phyloP scores from a whole-genome alignment of 2,888 invertebrate genomes.

The Linnaemya vulpina region DNA sequence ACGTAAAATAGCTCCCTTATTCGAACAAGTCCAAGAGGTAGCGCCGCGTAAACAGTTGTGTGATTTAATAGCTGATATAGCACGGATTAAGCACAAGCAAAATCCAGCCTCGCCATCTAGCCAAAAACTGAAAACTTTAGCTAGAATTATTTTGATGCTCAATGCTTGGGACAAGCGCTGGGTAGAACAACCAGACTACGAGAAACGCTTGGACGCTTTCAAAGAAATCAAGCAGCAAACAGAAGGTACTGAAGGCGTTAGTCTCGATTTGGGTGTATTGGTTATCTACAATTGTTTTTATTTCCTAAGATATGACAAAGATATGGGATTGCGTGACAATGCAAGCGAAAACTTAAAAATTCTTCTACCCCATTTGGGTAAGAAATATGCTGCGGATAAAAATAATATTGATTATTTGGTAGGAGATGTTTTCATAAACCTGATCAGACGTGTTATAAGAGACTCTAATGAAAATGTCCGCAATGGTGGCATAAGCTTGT shows the following conservation, averaged over 20 bases:
- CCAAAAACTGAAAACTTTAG: slow-evolving; percentile 82
- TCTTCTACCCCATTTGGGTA: slow-evolving; percentile 86
- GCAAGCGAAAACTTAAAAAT: slow-evolving; percentile 89
- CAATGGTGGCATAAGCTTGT: slow-evolving; percentile 90
- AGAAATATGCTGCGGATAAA: slow-evolving; percentile 83
- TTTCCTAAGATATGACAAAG: slow-evolving; percentile 90
- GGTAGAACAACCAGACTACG: slow-evolving; percentile 97
- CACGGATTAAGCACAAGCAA: slow-evolving; percentile 81
- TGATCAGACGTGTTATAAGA: slow-evolving; percentile 87
- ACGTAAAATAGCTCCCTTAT: slow-evolving; percentile 88
- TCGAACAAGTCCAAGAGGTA: slow-evolving; percentile 87
- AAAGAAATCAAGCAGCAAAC: slow-evolving; percentile 85
- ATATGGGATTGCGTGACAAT: slow-evolving; percentile 91
- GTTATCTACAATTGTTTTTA: slow-evolving; percentile 93
- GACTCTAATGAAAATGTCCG: slow-evolving; percentile 88
- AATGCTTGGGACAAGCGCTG: slow-evolving; percentile 94
- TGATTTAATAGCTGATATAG: slow-evolving; percentile 86
- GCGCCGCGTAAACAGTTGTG: slow-evolving; percentile 88
- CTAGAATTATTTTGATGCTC: slow-evolving; percentile 86
- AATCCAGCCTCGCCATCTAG: slow-evolving; percentile 42
- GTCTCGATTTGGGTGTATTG: slow-evolving; percentile 87
- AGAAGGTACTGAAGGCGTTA: slow-evolving; percentile 82
- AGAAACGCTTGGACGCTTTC: slow-evolving; percentile 90
- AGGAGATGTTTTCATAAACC: slow-evolving; percentile 88
- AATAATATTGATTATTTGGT: slow-evolving; percentile 87